A percentile compares a stretch with the other conserved stretches of the same genome.
Conservation (phyloP, 2,113 vertebrate species). For the Pandion haliaetus region DNA sequence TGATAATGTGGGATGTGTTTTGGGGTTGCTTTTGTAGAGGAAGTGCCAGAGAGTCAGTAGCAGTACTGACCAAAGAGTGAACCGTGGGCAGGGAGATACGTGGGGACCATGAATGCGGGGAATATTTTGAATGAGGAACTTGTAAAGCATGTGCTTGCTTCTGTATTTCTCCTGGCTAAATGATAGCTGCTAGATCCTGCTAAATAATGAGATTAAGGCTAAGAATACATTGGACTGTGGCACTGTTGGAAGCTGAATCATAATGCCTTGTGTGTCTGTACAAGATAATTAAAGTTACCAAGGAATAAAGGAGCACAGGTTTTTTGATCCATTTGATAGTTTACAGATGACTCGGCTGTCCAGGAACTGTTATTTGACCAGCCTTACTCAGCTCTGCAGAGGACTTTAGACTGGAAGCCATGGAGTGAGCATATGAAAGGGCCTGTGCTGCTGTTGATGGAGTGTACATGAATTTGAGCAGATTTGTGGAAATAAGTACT, state of each 20-base stretch:
- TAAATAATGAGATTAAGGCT: neutral
- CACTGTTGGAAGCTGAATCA: neutral
- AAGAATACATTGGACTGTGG: no score
- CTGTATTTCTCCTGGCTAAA: neutral
- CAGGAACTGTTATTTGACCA: neutral
- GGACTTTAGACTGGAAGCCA: neutral
- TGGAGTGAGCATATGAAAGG: neutral
- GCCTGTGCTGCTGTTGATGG: neutral
- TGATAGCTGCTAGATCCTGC: neutral
- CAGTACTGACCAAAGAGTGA: neutral
- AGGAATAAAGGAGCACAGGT: neutral
- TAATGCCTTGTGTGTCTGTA: neutral
- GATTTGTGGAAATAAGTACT: neutral
- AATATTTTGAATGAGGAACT: neutral
- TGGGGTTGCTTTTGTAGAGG: neutral
- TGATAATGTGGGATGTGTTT: neutral
- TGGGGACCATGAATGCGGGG: no score
- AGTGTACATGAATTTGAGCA: neutral
- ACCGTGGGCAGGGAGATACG: accelerated
- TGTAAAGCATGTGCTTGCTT: neutral
- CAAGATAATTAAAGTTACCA: neutral
- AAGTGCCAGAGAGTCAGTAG: neutral
- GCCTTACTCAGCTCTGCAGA: neutral
- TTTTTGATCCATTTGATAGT: neutral
- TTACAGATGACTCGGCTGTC: neutral